Percentiles rank a stretch among this genome's conserved stretches.
phyloP scores from a whole-genome alignment of 1,140 invertebrate species.

The Goniozus legneri region DNA sequence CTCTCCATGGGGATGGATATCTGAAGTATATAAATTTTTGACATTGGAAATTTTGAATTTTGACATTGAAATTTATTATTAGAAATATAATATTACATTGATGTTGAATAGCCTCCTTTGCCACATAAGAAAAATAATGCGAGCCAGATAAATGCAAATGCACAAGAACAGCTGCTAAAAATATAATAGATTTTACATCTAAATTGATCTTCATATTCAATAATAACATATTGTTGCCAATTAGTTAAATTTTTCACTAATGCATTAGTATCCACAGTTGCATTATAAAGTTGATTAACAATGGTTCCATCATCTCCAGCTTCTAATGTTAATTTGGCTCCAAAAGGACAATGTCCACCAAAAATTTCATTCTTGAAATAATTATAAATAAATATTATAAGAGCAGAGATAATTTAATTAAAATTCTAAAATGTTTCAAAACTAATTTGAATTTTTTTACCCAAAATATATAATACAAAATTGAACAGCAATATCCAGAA shows the following conservation, averaged over 20 bases:
- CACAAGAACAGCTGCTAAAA: slow-evolving; percentile 25
- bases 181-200: slow-evolving; percentile 27
- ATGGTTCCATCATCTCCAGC: neutral
- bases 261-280: neutral
- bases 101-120: slow-evolving; percentile 26
- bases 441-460: too few relatives aligned
- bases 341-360: slow-evolving; percentile 29
- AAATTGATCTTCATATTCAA: slow-evolving; percentile 9
- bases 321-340: slow-evolving; percentile 18
- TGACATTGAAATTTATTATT: too few relatives aligned
- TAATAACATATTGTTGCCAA: slow-evolving; percentile 23
- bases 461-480: slow-evolving; percentile 33
- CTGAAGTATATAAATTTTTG: too few relatives aligned
- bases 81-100: slow-evolving; percentile 21
- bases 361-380: slow-evolving; percentile 16
- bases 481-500: slow-evolving; percentile 25
- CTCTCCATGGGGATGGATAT: slow-evolving; percentile 28
- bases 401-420: slow-evolving; percentile 4
- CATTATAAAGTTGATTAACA: neutral
- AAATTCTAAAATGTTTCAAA: neutral
- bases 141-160: slow-evolving; percentile 27
- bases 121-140: slow-evolving; percentile 30
- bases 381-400: neutral
- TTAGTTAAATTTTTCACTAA: neutral
- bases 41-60: neutral